Evolutionary conservation across 2,888 invertebrate genomes (phyloP).

Genomic region (Megalurothrips usitatus): DNA sequence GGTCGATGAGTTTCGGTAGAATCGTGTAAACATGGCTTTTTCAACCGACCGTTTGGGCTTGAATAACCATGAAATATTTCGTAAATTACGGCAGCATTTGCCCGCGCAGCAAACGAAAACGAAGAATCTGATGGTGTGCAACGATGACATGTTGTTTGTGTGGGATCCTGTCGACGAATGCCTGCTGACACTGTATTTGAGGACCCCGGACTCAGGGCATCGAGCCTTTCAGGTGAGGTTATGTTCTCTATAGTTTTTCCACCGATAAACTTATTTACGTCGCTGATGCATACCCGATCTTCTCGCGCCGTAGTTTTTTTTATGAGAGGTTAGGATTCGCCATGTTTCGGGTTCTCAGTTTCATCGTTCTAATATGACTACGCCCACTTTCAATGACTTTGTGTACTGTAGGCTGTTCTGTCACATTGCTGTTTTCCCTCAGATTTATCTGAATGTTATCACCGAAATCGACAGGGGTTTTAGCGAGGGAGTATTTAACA

Average conservation of each 20-base stretch:
- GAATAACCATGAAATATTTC: constrained; percentile 1
- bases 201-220: not conserved
- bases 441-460: too few relatives aligned
- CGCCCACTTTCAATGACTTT: too few relatives aligned
- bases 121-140: not conserved
- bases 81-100: not conserved
- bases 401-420: too few relatives aligned
- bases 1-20: not conserved
- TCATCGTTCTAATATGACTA: too few relatives aligned
- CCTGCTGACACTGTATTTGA: not conserved
- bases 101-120: not conserved
- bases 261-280: not conserved
- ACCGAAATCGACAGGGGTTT: too few relatives aligned
- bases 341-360: too few relatives aligned
- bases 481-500: too few relatives aligned
- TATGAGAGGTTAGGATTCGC: too few relatives aligned
- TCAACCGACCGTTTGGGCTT: not conserved
- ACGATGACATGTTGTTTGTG: constrained; percentile 1
- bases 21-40: not conserved
- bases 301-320: too few relatives aligned
- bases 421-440: too few relatives aligned
- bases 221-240: not conserved
- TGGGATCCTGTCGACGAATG: constrained; percentile 12
- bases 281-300: too few relatives aligned
- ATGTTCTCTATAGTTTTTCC: not conserved